Base-by-base conservation (phyloP, 2,113 vertebrate species). In the Stictonetta naevosa region DNA sequence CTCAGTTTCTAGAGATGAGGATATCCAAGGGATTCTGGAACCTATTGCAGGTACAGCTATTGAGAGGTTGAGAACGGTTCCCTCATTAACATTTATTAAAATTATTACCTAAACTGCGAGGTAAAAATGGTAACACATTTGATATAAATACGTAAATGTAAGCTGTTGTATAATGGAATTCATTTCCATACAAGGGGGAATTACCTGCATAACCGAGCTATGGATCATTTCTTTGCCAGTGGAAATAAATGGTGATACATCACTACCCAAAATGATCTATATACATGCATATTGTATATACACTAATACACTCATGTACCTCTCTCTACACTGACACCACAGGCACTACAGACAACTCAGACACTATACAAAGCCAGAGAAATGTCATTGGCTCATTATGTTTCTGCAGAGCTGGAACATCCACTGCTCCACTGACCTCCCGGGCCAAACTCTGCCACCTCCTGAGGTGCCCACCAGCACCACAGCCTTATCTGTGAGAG, bases 101-200 rank as follows among this genome's bases (percentile, higher is more conserved):
- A 91, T 93, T 95, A 93, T 95, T 94, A 97, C 92, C 80, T 86
- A 90, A 97, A 94, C 46, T 84, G 69, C 74, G 73, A 91, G 52
- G 82, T 96, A 92, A 97, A 92, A 96, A 96, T 75, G 86, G 96
- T 91, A 96, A 94, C 66, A 83, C 29, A 48, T 95, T 79, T 96
- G 38, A 66, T 92, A 94, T 48, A 87, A 95, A 94, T 71, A 97
- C 50, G 36, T 92, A 97, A 84, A 62, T 95, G 89, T 80, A 91
- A 91, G 93, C 83, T 68, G 42, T 66, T 60, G 90, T 78, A 81
- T 84, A 87, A 95, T 33, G 48, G 67, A 59, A 96, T 92, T 88
- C 46, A 85, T 91, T 97, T 92, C 87, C 83, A 92, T 78, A 72
- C 77, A 83, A 86, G 72, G 67, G 72, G 87, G 83, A 96, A 96